Conservation (phyloP, 2,888 invertebrate species). For the Tiphia femorata region DNA sequence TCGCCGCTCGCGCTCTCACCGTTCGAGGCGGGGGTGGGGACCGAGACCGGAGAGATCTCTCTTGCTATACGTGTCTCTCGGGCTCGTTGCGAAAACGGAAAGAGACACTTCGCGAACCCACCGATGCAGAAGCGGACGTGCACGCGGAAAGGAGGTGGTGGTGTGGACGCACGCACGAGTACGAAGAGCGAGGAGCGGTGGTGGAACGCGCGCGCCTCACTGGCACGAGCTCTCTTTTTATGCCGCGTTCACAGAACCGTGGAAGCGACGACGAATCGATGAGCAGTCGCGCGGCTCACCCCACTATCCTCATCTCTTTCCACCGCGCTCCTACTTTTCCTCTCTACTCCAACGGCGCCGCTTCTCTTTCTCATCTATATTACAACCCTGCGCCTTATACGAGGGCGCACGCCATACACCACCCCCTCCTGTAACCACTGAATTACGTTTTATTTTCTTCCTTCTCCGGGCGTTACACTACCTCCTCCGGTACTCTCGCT, state of each 20-base stretch:
- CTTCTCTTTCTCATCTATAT: background rate
- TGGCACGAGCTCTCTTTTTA: conserved; percentile 31
- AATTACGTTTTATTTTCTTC: too few relatives aligned
- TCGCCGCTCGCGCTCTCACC: too few relatives aligned
- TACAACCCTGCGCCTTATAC: background rate
- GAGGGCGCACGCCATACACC: too few relatives aligned
- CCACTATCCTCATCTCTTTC: conserved; percentile 29
- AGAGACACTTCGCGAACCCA: background rate
- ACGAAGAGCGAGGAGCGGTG: conserved; percentile 10
- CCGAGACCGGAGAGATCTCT: too few relatives aligned
- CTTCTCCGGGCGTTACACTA: background rate
- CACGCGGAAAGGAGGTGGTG: background rate
- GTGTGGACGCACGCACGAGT: conserved; percentile 17
- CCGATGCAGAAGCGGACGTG: background rate
- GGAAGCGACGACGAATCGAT: conserved; percentile 48
- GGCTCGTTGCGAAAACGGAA: background rate
- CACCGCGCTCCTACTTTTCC: conserved; percentile 8
- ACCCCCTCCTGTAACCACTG: too few relatives aligned
- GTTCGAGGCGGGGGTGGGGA: too few relatives aligned
- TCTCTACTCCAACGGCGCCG: background rate
- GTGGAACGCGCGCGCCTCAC: conserved; percentile 14
- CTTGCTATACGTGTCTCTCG: too few relatives aligned
- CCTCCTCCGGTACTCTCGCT: background rate
- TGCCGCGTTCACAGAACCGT: conserved; percentile 45
- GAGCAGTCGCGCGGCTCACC: conserved; percentile 42